Evolutionary conservation across 2,797 vertebrate species (phyloP).

Genomic region (Cirrhinus molitorella): DNA sequence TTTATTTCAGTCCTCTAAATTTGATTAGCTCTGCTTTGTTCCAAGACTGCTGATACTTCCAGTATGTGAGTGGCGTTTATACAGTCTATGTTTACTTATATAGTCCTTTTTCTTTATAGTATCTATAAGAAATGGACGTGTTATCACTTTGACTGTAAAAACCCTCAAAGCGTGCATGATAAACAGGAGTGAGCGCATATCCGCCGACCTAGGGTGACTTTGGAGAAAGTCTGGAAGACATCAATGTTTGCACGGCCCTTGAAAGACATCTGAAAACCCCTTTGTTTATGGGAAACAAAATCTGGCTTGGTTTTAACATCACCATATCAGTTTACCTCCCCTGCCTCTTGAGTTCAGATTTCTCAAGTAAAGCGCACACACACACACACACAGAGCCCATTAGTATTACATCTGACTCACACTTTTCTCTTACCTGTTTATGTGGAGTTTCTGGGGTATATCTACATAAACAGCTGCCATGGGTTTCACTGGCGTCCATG

Average conservation of each 20-base stretch:
- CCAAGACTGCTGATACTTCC: background rate
- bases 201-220: background rate
- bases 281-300: conserved; percentile 57
- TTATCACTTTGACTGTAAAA: conserved; percentile 20
- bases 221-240: conserved; percentile 62
- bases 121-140: background rate
- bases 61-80: background rate
- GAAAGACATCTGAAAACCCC: conserved; percentile 40
- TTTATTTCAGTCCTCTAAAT: background rate
- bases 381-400: conserved; percentile 63
- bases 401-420: conserved; percentile 55
- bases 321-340: conserved; percentile 65
- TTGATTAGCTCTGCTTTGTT: background rate
- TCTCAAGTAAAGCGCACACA: conserved; percentile 60
- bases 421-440: conserved; percentile 36
- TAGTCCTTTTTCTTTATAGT: background rate
- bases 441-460: conserved; percentile 53
- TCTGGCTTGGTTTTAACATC: conserved; percentile 53
- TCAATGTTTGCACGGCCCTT: conserved; percentile 51
- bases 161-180: background rate
- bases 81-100: background rate
- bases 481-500: conserved; percentile 41
- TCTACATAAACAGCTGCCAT: conserved; percentile 64
- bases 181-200: conserved; percentile 21
- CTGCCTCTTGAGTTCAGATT: conserved; percentile 13